Evolutionary conservation across 2,888 invertebrate genomes (phyloP), one percentile per base, ranked within the genome.

Genomic region (Ochropacha duplaris): DNA sequence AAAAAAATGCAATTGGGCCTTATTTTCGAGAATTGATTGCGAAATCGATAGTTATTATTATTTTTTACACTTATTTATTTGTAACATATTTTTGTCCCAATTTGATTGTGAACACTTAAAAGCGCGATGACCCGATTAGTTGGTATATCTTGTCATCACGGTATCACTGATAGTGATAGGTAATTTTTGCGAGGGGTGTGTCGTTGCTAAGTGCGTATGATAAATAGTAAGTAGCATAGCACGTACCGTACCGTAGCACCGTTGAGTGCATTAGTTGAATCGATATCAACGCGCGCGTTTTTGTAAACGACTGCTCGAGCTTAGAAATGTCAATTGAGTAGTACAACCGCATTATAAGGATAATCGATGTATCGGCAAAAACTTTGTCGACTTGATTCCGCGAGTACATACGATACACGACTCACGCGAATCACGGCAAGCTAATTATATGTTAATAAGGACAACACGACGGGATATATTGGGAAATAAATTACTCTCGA

Each of bases 281-380:
- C 31, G 28, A 52, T 52, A 12, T 19, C 9, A 44, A 19, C 44
- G 44, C 44, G 44, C 16, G 39, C n/a, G 4, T 39, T 57, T 55
- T 58, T 60, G 36, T 54, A 16, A 34, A 26, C 36, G 54, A 39
- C 56, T 49, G 57, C 57, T 50, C 57, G 31, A 55, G 22, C 59
- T 44, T 28, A 67, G 68, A 80, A 79, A 79, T 79, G 65, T 72
- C 65, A 59, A 77, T 78, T 71, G 74, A 74, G 78, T 68, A 64
- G 72, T 71, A 68, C 65, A 71, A 64, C 74, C 72, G 74, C 67
- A 70, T 74, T 75, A 68, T 54, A 63, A 61, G 58, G 64, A 12
- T 31, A 31, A 31, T 31, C 31, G 31, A 61, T 63, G 61, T 64
- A 68, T 70, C 69, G 71, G 69, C 68, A 78, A 76, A 73, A 77